These are phyloP conservation scores for Pipra filicauda DNA, from an alignment of 2,113 vertebrate species.

Conservation along the genomic window DNA sequence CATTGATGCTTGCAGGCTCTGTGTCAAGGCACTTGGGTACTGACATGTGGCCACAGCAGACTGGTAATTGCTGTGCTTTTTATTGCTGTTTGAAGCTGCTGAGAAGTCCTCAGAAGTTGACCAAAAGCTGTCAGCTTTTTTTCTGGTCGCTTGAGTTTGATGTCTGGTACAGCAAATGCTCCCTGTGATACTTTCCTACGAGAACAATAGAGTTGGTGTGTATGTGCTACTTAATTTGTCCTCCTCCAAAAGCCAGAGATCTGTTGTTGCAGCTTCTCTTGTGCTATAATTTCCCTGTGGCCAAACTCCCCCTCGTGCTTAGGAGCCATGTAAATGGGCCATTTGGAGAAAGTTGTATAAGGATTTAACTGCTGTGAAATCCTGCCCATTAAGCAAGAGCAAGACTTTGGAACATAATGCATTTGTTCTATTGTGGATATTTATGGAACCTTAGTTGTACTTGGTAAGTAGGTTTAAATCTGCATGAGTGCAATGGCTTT, in stretches of 20 bases:
- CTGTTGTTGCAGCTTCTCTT: background rate
- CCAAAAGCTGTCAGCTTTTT: background rate
- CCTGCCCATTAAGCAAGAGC: background rate
- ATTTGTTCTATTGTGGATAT: background rate
- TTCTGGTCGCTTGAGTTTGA: background rate
- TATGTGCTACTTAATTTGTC: background rate
- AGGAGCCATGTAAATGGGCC: background rate
- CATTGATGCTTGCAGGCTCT: background rate
- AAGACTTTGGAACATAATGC: background rate
- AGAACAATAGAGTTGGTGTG: background rate
- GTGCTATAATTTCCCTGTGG: background rate
- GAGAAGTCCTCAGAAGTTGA: background rate
- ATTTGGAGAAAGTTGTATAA: background rate
- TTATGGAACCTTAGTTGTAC: background rate
- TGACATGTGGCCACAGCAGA: background rate
- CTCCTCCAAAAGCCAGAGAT: background rate
- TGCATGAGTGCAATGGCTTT: background rate
- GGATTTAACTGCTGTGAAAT: background rate
- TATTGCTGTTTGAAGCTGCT: background rate
- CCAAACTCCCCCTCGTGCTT: background rate
- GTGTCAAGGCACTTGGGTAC: rapidly evolving
- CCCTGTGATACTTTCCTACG: rapidly evolving
- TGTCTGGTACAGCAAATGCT: background rate
- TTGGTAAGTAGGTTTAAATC: background rate
- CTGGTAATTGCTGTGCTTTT: background rate